These are phyloP conservation scores for Pseudomugil tenellus DNA, from an alignment of 2,797 vertebrate species.

Conservation along the genomic window DNA sequence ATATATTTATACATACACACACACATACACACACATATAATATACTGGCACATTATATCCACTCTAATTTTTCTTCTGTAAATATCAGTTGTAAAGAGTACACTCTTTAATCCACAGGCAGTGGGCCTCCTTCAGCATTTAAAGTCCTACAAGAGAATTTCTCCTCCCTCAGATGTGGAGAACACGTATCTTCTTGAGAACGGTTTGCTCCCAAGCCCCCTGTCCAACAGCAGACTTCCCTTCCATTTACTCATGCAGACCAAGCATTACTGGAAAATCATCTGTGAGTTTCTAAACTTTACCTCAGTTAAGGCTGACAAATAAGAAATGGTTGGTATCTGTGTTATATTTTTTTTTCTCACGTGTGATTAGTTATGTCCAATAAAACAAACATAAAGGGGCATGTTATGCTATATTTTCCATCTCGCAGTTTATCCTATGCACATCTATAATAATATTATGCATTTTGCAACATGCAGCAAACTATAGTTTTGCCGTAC, in stretches of 20 bases:
- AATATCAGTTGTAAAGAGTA: not conserved
- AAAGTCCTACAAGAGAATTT: slow-evolving; percentile 89
- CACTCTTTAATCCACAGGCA: slow-evolving; percentile 76
- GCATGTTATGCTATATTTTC: too few species aligned
- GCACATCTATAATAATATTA: too few species aligned
- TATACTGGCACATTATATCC: not conserved
- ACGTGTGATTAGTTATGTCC: too few species aligned
- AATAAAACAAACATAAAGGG: too few species aligned
- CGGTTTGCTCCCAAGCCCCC: slow-evolving; percentile 78
- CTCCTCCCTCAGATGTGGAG: slow-evolving; percentile 88
- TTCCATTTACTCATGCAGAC: slow-evolving; percentile 93
- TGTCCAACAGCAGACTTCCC: slow-evolving; percentile 88
- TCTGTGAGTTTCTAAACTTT: slow-evolving; percentile 82
- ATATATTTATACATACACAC: too few species aligned
- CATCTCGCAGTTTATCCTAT: too few species aligned
- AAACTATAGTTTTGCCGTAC: too few species aligned
- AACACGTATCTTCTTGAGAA: slow-evolving; percentile 88
- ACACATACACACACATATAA: too few species aligned
- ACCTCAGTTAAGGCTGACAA: not conserved
- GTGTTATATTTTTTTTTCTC: too few species aligned
- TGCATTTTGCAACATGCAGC: too few species aligned
- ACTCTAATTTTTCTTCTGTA: not conserved
- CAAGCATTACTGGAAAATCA: slow-evolving; percentile 92
- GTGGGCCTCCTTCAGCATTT: slow-evolving; percentile 91
- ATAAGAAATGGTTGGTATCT: too few species aligned